phyloP scores from a whole-genome alignment of 2,797 vertebrate genomes.

The Sebastes alutus region DNA sequence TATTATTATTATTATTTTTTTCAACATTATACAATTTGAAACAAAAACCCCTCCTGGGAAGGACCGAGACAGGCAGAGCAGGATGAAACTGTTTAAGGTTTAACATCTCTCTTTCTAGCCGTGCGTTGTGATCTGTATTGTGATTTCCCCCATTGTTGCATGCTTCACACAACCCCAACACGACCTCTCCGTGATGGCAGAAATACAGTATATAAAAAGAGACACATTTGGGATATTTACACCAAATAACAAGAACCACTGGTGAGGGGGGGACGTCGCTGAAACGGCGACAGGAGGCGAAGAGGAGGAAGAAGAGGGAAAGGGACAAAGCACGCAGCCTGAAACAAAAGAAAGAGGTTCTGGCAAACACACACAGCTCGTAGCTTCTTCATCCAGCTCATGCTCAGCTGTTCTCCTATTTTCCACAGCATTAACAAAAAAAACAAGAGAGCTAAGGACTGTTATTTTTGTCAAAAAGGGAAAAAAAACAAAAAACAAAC shows the following conservation, averaged over 20 bases:
- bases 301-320: background rate
- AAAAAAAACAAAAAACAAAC: conserved; percentile 1
- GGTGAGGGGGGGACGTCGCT: conserved; percentile 10
- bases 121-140: conserved; percentile 49
- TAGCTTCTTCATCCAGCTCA: conserved; percentile 41
- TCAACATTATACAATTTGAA: conserved; percentile 58
- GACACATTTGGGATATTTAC: conserved; percentile 75
- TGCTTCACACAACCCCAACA: conserved; percentile 58
- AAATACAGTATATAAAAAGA: conserved; percentile 63
- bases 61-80: conserved; percentile 44
- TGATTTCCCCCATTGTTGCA: conserved; percentile 53
- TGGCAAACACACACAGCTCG: conserved; percentile 25
- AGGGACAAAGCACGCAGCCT: conserved; percentile 24
- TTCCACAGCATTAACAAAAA: conserved; percentile 34
- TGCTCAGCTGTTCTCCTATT: conserved; percentile 48
- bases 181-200: conserved; percentile 40
- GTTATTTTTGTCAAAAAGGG: conserved; percentile 21
- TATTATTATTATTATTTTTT: conserved; percentile 25
- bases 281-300: conserved; percentile 23
- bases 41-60: conserved; percentile 46
- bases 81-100: conserved; percentile 39
- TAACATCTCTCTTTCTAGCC: conserved; percentile 48
- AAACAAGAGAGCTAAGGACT: background rate
- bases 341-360: conserved; percentile 46
- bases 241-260: conserved; percentile 66